Evolutionary conservation across 2,888 invertebrate genomes (phyloP), one percentile per base, ranked within the genome.

Genomic region (Mesochorus sp.): DNA sequence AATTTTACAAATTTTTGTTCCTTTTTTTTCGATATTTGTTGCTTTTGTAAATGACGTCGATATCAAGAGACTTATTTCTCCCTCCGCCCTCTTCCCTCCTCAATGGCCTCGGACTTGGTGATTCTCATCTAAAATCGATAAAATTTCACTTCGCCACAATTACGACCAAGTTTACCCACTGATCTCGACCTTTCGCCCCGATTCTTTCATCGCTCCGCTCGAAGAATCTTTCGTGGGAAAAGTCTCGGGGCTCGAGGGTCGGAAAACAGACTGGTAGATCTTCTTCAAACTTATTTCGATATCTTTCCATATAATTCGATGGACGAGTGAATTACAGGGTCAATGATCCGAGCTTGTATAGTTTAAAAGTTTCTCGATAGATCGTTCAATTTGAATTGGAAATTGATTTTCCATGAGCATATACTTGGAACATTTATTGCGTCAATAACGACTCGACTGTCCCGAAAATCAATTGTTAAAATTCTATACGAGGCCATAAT

Each of bases 81-180:
- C n/a, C n/a, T n/a, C n/a, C n/a, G n/a, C n/a, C n/a, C n/a, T n/a
- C n/a, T n/a, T n/a, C n/a, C n/a, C n/a, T n/a, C n/a, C n/a, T n/a
- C n/a, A n/a, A n/a, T n/a, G n/a, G n/a, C n/a, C n/a, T n/a, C n/a
- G n/a, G 34, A 14, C 37, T 49, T 49, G 39, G 39, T 37, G 31
- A 57, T 64, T 64, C 42, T 47, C 70, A 39, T 70, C 70, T 64
- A 14, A 21, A 34, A 77, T 28, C 72, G 72, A 72, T 77, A 77
- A 77, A 77, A 77, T 73, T 77, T 77, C 72, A 73, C 77, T 67
- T 55, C 14, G 8, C 44, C 47, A 71, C 73, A 77, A 77, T 77
- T 77, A 77, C 77, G 21, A 49, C 67, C 61, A 77, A 77, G 53
- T 72, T 77, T 72, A 61, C 67, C 61, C 55, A 44, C 62, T 44